Evolutionary conservation across 2,113 vertebrate genomes (phyloP), one percentile per base, ranked within the genome.

Genomic region (Paramormyrops kingsleyae): DNA sequence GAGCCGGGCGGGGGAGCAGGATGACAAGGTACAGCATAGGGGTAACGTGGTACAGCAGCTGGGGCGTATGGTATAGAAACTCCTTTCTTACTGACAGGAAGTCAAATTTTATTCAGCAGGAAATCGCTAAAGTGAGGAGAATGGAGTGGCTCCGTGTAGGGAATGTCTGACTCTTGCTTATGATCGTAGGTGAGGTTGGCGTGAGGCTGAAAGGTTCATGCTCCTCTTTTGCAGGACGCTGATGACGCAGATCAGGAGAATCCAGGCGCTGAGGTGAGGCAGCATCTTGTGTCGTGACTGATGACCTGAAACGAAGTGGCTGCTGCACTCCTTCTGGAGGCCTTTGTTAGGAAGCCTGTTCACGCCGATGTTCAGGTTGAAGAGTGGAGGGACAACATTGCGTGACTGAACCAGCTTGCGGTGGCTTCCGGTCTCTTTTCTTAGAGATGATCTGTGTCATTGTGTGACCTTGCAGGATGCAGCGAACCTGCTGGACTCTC

Each of bases 221-320:
- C 3, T 90, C 17, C n/a, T 94, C 0, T 95, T 13, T 92, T 94
- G 91, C 89, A 96, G 96, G 93, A 96, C 3, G 93, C 96, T 94
- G 99, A 99, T 49, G 98, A 99, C 0, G 94, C 93, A 42, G 98
- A 99, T 53, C 96, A 94, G 92, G 98, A 99, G 53, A 97, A 96
- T 91, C 96, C 97, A 0, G 97, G 95, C 86, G 95, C 91, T 90
- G 99, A 99, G 97, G 99, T 98, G 94, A 47, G 91, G 31, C 50
- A 24, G 17, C 62, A 4, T 59, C 0, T 35, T 3, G 86, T 10
- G 24, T 49, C 12, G 49, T 49, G 49, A 31, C 13, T 19, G 50
- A 19, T 7, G 49, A 27, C 15, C 13, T 24, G 31, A 19, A 19
- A 12, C 1, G 1, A 59, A 2, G 39, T 1, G 35, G 35, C 35